A percentile compares a stretch with the other conserved stretches of the same genome.
phyloP scores from a whole-genome alignment of 2,113 vertebrate genomes.

The Scopus umbretta region DNA sequence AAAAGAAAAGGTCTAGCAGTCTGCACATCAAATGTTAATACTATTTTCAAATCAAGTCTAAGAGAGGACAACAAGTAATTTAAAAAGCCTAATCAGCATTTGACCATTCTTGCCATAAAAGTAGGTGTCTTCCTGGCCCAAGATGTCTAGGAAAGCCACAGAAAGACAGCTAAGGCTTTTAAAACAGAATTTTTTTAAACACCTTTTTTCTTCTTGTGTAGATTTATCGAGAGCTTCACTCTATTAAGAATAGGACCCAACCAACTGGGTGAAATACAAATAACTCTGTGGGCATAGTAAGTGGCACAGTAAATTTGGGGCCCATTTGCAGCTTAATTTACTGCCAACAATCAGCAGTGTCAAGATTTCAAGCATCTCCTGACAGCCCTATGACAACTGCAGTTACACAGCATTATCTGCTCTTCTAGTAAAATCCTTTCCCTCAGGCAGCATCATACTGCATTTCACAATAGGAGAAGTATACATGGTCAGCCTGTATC shows the following conservation, averaged over 20 bases:
- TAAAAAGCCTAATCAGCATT: background rate
- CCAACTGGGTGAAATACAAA: background rate
- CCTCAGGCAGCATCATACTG: background rate
- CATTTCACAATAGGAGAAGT: constrained; percentile 15
- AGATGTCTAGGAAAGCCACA: background rate
- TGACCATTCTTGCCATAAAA: background rate
- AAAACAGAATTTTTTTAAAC: background rate
- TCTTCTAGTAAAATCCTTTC: constrained; percentile 50
- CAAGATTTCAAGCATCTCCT: constrained; percentile 11
- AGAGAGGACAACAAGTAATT: background rate
- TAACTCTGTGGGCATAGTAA: background rate
- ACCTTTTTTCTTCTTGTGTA: background rate
- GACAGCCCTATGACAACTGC: constrained; percentile 41
- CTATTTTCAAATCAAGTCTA: constrained; percentile 9
- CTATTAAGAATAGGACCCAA: background rate
- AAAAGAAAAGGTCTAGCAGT: background rate
- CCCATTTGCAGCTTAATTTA: constrained; percentile 1
- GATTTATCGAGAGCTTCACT: background rate
- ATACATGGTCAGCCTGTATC: background rate
- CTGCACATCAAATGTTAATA: background rate
- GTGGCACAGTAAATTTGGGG: background rate
- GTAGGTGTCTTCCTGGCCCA: background rate
- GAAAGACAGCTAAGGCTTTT: background rate
- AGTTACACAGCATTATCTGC: constrained; percentile 45
- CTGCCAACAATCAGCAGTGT: background rate